These are phyloP conservation scores for Tetranychus piercei DNA, from an alignment of 2,888 invertebrate genomes.

Conservation along the genomic window DNA sequence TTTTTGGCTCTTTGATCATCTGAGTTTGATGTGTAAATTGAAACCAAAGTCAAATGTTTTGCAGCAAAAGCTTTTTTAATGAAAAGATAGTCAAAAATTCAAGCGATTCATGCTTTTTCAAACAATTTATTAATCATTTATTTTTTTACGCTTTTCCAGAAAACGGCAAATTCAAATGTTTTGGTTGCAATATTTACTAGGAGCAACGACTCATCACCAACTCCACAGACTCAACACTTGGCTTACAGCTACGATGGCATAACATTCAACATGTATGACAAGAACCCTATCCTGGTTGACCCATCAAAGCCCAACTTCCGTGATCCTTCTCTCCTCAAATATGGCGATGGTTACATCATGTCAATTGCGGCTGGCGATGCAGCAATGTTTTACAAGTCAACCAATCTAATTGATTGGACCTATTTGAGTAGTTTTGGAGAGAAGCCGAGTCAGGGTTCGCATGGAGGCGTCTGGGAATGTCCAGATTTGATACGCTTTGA, in stretches of 20 bases:
- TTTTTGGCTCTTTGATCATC: too few relatives aligned
- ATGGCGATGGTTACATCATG: constrained; percentile 10
- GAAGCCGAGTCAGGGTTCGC: background rate
- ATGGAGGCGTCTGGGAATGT: constrained; percentile 17
- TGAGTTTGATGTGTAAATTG: background rate
- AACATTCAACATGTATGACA: constrained; percentile 6
- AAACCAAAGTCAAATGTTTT: too few relatives aligned
- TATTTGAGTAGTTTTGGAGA: background rate
- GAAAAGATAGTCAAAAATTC: too few relatives aligned
- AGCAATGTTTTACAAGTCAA: constrained; percentile 14
- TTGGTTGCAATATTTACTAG: constrained; percentile 12
- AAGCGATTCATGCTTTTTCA: background rate
- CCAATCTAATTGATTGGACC: constrained; percentile 13
- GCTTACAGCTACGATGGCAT: constrained; percentile 15
- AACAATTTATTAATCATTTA: background rate
- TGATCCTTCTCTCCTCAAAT: constrained; percentile 12
- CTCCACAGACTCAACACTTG: constrained; percentile 8
- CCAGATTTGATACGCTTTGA: constrained; percentile 9
- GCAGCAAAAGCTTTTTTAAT: too few relatives aligned
- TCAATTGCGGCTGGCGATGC: constrained; percentile 13
- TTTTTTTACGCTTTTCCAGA: background rate
- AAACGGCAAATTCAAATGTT: background rate
- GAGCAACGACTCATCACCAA: background rate
- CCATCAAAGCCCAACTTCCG: constrained; percentile 5
- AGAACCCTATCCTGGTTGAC: constrained; percentile 15